Conservation (phyloP, 2,888 invertebrate genomes). For the Apamea crenata region DNA sequence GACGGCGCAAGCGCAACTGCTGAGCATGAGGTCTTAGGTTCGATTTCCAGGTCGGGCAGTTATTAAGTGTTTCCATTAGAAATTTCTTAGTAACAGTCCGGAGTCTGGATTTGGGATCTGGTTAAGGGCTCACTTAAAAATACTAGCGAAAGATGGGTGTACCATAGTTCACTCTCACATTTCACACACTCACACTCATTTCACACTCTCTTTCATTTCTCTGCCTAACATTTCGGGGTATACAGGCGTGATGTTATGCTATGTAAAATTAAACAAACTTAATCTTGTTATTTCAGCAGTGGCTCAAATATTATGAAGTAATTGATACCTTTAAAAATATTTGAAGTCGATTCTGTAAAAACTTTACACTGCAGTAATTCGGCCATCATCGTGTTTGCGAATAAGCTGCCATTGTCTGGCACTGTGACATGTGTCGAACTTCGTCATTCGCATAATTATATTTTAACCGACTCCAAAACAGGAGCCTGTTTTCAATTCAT, state of each 20-base stretch:
- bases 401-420: no score
- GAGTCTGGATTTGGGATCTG: neutral
- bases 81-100: neutral
- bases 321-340: slow-evolving; percentile 28
- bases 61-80: neutral
- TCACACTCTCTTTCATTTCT: no score
- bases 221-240: neutral
- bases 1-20: neutral
- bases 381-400: neutral
- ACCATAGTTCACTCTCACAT: no score
- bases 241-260: neutral
- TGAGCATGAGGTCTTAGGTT: neutral
- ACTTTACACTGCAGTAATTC: neutral
- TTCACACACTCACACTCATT: no score
- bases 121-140: neutral
- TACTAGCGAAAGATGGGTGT: neutral
- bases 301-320: slow-evolving; percentile 23
- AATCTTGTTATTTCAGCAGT: slow-evolving; percentile 19
- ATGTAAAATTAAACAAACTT: neutral
- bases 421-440: no score
- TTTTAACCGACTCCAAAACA: neutral
- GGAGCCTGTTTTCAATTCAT: neutral
- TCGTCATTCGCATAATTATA: no score
- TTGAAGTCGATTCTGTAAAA: neutral
- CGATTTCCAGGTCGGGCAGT: neutral